phyloP scores from a whole-genome alignment of 2,888 invertebrate genomes.

The Bombyx huttoni region DNA sequence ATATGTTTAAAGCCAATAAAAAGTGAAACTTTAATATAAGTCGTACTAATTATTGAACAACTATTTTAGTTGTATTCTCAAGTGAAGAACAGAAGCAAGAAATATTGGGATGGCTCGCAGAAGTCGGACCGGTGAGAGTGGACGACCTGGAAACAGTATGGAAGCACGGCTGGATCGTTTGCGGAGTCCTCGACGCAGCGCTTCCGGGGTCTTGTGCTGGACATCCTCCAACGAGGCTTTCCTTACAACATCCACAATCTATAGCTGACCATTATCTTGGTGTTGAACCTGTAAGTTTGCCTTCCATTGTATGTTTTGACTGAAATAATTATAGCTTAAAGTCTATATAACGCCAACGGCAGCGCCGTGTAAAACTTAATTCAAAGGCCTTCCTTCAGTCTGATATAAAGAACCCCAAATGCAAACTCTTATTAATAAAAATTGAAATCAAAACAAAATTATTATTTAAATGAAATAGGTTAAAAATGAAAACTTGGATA shows the following conservation, averaged over 20 bases:
- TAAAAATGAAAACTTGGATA: background rate
- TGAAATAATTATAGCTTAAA: too few relatives aligned
- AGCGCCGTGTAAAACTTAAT: too few relatives aligned
- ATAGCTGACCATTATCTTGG: conserved; percentile 75
- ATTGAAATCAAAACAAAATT: too few relatives aligned
- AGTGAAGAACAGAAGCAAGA: conserved; percentile 55
- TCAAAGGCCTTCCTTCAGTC: too few relatives aligned
- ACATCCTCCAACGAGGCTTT: conserved; percentile 60
- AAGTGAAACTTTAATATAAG: too few relatives aligned
- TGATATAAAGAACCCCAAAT: background rate
- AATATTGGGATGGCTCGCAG: conserved; percentile 55
- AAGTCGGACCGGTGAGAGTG: conserved; percentile 45
- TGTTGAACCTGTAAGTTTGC: conserved; percentile 64
- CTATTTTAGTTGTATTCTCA: conserved; percentile 50
- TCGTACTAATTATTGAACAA: background rate
- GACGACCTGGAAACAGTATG: conserved; percentile 68
- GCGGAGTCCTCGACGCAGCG: conserved; percentile 70
- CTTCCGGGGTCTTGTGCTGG: conserved; percentile 75
- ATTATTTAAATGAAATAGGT: background rate
- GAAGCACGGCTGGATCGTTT: conserved; percentile 74
- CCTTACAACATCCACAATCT: conserved; percentile 69
- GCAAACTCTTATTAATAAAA: too few relatives aligned
- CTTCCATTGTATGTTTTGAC: too few relatives aligned
- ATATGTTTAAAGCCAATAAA: too few relatives aligned
- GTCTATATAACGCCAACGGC: too few relatives aligned